phyloP scores from a whole-genome alignment of 1,140 invertebrate genomes.

The Heterodera carotae region DNA sequence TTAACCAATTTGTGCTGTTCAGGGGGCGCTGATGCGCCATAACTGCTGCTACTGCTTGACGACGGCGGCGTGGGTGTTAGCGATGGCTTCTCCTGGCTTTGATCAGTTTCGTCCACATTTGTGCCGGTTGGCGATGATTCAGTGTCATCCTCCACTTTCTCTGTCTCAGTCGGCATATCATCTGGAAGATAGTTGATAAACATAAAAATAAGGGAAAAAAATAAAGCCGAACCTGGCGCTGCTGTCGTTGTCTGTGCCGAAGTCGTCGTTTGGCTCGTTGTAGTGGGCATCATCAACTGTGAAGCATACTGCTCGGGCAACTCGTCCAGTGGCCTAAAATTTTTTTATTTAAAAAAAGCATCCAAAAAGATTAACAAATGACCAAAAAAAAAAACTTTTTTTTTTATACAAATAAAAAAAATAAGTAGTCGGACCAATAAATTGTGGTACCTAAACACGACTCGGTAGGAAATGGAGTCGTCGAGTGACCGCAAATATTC shows the following conservation, averaged over 20 bases:
- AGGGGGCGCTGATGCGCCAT: too few species aligned
- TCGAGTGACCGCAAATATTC: constrained; percentile 37
- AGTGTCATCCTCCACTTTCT: too few species aligned
- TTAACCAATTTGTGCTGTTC: constrained; percentile 27
- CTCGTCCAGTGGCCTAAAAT: constrained; percentile 34
- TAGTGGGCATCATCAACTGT: neutral
- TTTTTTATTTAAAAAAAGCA: too few species aligned
- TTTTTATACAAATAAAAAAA: neutral
- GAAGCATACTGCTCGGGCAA: neutral
- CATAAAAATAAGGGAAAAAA: too few species aligned
- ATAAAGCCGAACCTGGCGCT: neutral
- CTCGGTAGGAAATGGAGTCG: constrained; percentile 39
- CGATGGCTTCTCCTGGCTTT: too few species aligned
- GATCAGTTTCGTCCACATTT: too few species aligned
- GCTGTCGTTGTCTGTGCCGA: neutral
- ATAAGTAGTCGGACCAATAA: too few species aligned
- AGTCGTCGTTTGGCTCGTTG: neutral
- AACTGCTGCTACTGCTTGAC: neutral
- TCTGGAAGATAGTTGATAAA: too few species aligned
- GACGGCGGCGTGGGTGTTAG: neutral
- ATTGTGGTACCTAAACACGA: neutral
- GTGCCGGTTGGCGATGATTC: too few species aligned
- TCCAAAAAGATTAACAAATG: too few species aligned
- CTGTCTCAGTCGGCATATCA: too few species aligned
- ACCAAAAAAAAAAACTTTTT: neutral